Percentiles rank a stretch among this genome's conserved stretches.
Evolutionary conservation across 2,113 vertebrate genomes (phyloP).

Genomic region (Ursus arctos): DNA sequence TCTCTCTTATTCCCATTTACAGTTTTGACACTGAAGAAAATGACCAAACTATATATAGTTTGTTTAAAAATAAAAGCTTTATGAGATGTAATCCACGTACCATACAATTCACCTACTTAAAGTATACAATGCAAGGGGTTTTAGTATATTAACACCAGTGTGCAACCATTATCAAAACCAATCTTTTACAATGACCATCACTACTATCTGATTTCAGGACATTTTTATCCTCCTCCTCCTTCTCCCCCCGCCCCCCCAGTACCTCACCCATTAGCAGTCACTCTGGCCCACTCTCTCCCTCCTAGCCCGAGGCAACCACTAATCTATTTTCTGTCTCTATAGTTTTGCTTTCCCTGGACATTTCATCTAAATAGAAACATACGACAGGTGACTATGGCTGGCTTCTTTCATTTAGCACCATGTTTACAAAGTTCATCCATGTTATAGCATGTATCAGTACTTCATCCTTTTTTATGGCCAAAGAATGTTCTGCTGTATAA

Average conservation of each 20-base stretch:
- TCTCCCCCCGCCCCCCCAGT: background rate
- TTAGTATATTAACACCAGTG: constrained; percentile 6
- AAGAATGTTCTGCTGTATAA: constrained; percentile 39
- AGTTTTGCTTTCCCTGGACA: background rate
- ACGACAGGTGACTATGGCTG: background rate
- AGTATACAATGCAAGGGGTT: background rate
- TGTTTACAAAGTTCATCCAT: constrained; percentile 6
- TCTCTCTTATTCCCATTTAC: constrained; percentile 39
- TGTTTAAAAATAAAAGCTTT: constrained; percentile 56
- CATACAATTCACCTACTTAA: background rate
- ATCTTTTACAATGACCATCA: background rate
- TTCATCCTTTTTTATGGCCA: constrained; percentile 15
- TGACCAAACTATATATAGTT: background rate
- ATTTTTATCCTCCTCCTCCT: background rate
- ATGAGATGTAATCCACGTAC: constrained; percentile 21
- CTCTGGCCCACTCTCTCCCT: background rate
- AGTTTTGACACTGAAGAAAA: constrained; percentile 46
- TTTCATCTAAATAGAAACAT: background rate
- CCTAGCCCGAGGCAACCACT: background rate
- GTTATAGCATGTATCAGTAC: background rate
- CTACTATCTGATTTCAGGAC: background rate
- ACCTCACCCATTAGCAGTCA: background rate
- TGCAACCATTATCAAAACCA: constrained; percentile 33
- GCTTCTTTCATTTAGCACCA: constrained; percentile 40
- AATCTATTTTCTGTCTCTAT: background rate